Base-by-base conservation (phyloP, 1,140 invertebrate species). In the Steinernema khuongi region DNA sequence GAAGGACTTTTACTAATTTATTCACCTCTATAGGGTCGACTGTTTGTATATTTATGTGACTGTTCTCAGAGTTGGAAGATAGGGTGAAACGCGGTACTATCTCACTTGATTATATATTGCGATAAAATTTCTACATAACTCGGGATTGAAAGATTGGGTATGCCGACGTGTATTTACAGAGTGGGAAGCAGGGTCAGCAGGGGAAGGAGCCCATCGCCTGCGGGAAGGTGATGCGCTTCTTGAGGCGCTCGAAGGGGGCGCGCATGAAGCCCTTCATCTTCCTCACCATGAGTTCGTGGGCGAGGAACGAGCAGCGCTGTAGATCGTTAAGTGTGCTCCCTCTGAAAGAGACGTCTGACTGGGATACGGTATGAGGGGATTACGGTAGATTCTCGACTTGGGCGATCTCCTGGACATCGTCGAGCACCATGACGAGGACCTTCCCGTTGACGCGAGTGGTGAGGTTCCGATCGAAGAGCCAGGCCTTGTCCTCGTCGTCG, bases 371-470 rank as follows among this genome's bases (percentile, higher is more conserved):
- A 60, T n/a, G n/a, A n/a, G n/a, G n/a, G 36, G 19, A 14, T 60
- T 60, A 60, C 50, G 50, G 50, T 60, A 60, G 19, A 4, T 22
- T 60, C 50, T 60, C 50, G 19, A 14, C 22, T 22, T 22, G 7
- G 7, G 50, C 50, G 19, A 60, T 60, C 50, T 60, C 50, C 50
- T 60, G 50, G 7, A 60, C 50, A 22, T 60, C 50, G 50, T 60
- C 50, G 50, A 60, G 50, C 50, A 60, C 50, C 50, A 60, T 60
- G 14, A 60, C 50, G 50, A 60, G 50, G 50, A 60, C 50, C 22
- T 60, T 60, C 22, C 50, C 50, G 50, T 60, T 60, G 50, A 60
- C 7, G 4, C 50, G 50, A 11, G 50, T 60, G 11, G 50, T 60
- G 19, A 60, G 26, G 26, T 60, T 60, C 4, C 50, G 50, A 22